These are phyloP conservation scores for Notodonta ziczac DNA, from an alignment of 2,888 invertebrate genomes.

Conservation along the genomic window DNA sequence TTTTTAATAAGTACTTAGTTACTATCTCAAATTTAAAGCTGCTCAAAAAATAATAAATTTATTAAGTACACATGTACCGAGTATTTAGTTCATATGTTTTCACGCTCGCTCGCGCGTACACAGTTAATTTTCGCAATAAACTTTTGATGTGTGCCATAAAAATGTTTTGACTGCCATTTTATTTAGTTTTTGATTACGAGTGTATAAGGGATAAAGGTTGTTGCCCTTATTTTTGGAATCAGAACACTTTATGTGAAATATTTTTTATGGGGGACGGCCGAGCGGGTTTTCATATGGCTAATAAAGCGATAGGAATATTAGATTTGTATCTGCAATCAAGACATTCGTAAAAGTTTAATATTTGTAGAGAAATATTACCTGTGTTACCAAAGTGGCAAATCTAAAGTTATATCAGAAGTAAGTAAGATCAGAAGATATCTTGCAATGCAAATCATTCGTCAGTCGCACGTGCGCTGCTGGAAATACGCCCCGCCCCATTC, in stretches of 20 bases:
- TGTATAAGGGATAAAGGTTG: constrained; percentile 3
- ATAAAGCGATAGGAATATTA: background rate
- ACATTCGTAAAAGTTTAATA: background rate
- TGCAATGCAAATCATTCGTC: too few species aligned
- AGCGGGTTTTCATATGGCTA: background rate
- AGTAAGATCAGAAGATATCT: too few species aligned
- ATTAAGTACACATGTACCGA: constrained; percentile 8
- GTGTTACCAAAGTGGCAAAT: too few species aligned
- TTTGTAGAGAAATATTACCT: too few species aligned
- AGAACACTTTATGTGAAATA: constrained; percentile 3
- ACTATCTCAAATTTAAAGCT: background rate
- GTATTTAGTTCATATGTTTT: constrained; percentile 13
- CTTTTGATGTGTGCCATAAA: constrained; percentile 28
- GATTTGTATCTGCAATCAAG: background rate
- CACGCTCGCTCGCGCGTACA: constrained; percentile 7
- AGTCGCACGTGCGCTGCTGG: too few species aligned
- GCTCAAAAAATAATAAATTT: constrained; percentile 1
- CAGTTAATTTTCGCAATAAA: constrained; percentile 30
- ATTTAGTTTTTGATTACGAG: constrained; percentile 10
- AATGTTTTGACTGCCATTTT: constrained; percentile 11
- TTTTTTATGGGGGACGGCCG: background rate
- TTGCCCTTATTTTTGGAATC: constrained; percentile 4
- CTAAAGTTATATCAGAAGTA: too few species aligned
- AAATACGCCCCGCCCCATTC: too few species aligned
- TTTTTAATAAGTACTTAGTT: too few species aligned